Percentiles rank a stretch among this genome's conserved stretches.
phyloP scores from a whole-genome alignment of 2,113 vertebrate species.

The human region DNA sequence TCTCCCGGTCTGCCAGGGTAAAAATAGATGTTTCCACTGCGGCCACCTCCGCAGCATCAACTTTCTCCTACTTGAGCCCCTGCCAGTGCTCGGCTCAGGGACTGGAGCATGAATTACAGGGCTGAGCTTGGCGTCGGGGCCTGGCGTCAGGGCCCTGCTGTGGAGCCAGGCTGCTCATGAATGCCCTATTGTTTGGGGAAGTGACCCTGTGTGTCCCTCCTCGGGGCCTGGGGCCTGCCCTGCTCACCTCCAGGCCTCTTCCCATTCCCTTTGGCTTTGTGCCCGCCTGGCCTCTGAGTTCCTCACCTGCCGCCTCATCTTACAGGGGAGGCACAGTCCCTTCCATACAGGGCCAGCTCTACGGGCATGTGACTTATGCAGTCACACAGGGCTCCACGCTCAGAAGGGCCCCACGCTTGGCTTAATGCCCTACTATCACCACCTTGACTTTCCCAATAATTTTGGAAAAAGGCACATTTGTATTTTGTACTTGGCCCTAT shows the following conservation, averaged over 20 bases:
- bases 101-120: slow-evolving; percentile 44
- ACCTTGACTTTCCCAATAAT: neutral
- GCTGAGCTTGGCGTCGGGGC: neutral
- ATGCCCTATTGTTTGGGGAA: slow-evolving; percentile 75
- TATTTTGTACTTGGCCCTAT: neutral
- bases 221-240: neutral
- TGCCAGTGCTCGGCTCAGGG: slow-evolving; percentile 72
- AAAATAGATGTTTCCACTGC: slow-evolving; percentile 76
- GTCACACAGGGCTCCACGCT: too few relatives aligned
- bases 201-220: slow-evolving; percentile 60
- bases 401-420: neutral
- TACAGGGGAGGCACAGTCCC: too few relatives aligned
- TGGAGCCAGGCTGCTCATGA: slow-evolving; percentile 65
- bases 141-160: neutral
- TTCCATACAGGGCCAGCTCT: neutral
- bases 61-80: slow-evolving; percentile 83
- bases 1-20: slow-evolving; percentile 35
- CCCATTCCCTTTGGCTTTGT: neutral
- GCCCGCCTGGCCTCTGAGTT: neutral
- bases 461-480: neutral
- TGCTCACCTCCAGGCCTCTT: neutral
- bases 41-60: slow-evolving; percentile 75
- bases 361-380: neutral
- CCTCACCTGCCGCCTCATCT: rapidly evolving
- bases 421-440: neutral